Base-by-base conservation (phyloP, 2,797 vertebrate genomes). In the Neomorphus geoffroyi region DNA sequence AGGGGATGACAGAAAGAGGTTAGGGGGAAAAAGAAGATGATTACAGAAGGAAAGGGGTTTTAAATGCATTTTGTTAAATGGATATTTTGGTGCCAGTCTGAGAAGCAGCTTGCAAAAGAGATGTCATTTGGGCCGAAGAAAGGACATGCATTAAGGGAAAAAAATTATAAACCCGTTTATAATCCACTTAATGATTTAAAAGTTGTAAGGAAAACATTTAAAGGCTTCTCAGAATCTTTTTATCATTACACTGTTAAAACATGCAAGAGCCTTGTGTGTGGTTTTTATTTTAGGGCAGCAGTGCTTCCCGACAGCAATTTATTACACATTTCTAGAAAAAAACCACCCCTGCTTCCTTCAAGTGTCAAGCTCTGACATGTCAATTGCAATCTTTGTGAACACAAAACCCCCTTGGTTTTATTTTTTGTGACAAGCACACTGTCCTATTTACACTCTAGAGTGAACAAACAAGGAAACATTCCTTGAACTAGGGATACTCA, bases 1-100 rank as follows among this genome's bases (percentile, higher is more conserved):
- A 43, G 74, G 53, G 79, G 32, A 65, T 94, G 88, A 96, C 88
- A 95, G 87, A 96, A 95, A 54, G 92, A 93, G 94, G 92, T 86
- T 80, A 90, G 78, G 83, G 53, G 84, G 61, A 93, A 69, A n/a
- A 46, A 37, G 48, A 83, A 62, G 41, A 53, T 18, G 70, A 72
- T 82, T 51, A 78, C 24, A 56, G 78, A 62, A 48, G 86, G 54
- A 64, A 93, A 95, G 72, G 86, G n/a, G 2, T 86, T 79, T 51
- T 73, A 89, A 87, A 80, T 80, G 90, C 27, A 48, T 89, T 93
- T 94, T 94, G 86, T 89, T 72, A 89, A 70, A 71, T 56, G 74
- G 83, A 33, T 11, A 3, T 56, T 93, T 92, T 71, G 48, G 82
- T 64, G 70, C 53, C 50, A 43, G 45, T 45, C 77, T 53, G 67